Base-by-base conservation (phyloP, 2,113 vertebrate species). In the Calidris pugnax region DNA sequence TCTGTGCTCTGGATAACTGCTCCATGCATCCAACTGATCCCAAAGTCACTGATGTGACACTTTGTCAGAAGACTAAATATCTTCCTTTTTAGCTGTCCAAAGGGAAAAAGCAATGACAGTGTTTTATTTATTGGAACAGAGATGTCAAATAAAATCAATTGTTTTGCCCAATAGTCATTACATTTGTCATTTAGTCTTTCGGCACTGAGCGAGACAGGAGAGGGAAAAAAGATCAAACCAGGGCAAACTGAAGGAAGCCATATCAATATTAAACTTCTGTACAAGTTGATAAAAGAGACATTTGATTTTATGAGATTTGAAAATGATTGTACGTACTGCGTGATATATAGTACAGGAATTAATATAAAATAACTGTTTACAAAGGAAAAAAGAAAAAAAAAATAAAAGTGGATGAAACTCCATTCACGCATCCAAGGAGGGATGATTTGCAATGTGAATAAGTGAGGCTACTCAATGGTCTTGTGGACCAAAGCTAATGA, bases 181-280 rank as follows among this genome's bases (percentile, higher is more conserved):
- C 94, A 96, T 91, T 75, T 94, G 77, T 87, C 96, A 73, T 60
- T 93, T 89, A 75, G 10, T 77, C 77, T 84, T 93, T 56, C 68
- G 32, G 33, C 12, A 39, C 21, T 77, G 57, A 50, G 37, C 6
- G 39, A 72, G 32, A 89, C 32, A 47, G 33, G 18, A 84, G 14
- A 76, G 35, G n/a, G n/a, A 50, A 77, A 83, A 81, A 81, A 75
- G 23, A 43, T 63, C 51, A 39, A 84, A 79, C 28, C 23, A 83
- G 86, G 50, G 7, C 64, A 90, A 87, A 93, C 35, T 93, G 81
- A 88, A 96, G 72, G 35, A 94, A 94, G 48, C 80, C 53, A 71
- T 79, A 93, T 93, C 83, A 92, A 83, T 96, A 94, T 89, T 95
- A 94, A 96, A 97, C 74, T 93, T 85, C 81, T 77, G 72, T 77